Percentiles rank a stretch among this genome's conserved stretches.
phyloP scores from a whole-genome alignment of 2,888 invertebrate species.

The Harmothoe impar region DNA sequence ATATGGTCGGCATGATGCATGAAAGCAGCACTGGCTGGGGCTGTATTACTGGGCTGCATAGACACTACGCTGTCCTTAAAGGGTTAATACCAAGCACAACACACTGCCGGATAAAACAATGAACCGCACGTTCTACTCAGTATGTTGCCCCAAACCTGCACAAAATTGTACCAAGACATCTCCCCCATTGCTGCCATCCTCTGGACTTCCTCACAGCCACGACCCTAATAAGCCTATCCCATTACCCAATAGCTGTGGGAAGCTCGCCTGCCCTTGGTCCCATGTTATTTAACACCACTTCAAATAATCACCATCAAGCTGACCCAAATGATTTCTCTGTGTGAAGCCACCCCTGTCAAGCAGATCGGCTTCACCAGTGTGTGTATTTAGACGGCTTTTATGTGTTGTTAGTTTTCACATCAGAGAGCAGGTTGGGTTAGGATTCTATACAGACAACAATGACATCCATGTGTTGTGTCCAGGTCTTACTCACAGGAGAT shows the following conservation, averaged over 20 bases:
- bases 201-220: not conserved
- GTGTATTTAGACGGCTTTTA: constrained; percentile 47
- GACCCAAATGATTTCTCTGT: constrained; percentile 40
- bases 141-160: too few relatives aligned
- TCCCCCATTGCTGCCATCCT: too few relatives aligned
- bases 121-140: too few relatives aligned
- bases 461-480: too few relatives aligned
- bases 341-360: constrained; percentile 34
- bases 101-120: too few relatives aligned
- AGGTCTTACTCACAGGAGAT: not conserved
- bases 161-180: too few relatives aligned
- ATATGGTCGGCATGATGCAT: too few relatives aligned
- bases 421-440: not conserved
- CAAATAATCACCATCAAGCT: constrained; percentile 51
- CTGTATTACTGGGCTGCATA: too few relatives aligned
- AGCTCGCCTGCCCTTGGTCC: not conserved
- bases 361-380: not conserved
- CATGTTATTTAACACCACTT: constrained; percentile 58
- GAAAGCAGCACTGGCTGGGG: too few relatives aligned
- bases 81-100: too few relatives aligned
- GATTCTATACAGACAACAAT: too few relatives aligned
- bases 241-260: constrained; percentile 41
- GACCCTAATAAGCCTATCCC: constrained; percentile 53
- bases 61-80: too few relatives aligned
- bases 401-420: constrained; percentile 29